These are phyloP conservation scores for Zenarchopterus dispar DNA, from an alignment of 2,797 vertebrate species.

Conservation along the genomic window DNA sequence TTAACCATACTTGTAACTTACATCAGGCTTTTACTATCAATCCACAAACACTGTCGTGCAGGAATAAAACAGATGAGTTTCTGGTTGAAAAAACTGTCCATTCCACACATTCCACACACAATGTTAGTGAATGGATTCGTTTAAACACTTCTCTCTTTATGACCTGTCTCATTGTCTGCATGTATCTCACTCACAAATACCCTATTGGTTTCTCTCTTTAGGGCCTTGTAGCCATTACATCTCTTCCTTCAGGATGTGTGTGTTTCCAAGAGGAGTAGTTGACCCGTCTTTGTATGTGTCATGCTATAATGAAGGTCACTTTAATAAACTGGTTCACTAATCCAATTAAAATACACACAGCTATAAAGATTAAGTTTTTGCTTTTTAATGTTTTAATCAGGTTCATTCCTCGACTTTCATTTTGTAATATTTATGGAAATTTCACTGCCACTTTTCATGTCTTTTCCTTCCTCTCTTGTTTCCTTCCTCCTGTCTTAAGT, in stretches of 20 bases:
- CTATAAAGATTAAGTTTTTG: constrained; percentile 17
- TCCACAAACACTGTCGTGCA: too few relatives aligned
- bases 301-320: constrained; percentile 50
- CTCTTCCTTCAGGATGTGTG: constrained; percentile 35
- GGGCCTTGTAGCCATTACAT: constrained; percentile 18
- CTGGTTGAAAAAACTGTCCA: constrained; percentile 30
- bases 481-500: constrained; percentile 14
- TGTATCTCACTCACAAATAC: constrained; percentile 30
- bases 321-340: constrained; percentile 39
- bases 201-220: constrained; percentile 44
- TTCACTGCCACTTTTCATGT: neutral
- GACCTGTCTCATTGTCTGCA: constrained; percentile 26
- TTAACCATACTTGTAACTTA: too few relatives aligned
- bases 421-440: too few relatives aligned
- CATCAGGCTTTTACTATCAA: too few relatives aligned
- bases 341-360: constrained; percentile 32
- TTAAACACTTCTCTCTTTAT: constrained; percentile 30
- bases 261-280: constrained; percentile 36
- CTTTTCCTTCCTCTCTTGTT: constrained; percentile 30
- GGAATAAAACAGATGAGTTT: constrained; percentile 41
- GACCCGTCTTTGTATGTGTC: constrained; percentile 26
- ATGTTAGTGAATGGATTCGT: constrained; percentile 15
- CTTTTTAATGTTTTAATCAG: neutral
- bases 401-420: too few relatives aligned
- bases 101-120: constrained; percentile 48